phyloP scores from a whole-genome alignment of 2,888 invertebrate species.

The Rotaria socialis region DNA sequence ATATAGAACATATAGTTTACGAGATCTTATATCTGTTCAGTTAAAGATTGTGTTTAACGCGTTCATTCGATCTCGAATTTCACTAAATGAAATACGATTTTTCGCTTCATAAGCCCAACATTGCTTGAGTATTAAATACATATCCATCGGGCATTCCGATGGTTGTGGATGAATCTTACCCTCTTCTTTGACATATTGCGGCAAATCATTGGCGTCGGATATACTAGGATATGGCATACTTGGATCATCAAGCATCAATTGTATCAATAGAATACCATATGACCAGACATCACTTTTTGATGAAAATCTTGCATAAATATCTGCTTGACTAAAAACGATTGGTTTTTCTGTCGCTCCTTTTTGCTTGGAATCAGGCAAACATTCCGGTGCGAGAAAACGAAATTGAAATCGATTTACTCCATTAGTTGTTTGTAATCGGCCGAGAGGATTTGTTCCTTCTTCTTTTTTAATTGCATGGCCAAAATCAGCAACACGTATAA shows the following conservation, averaged over 20 bases:
- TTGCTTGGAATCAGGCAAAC: background rate
- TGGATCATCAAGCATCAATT: background rate
- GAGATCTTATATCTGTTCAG: too few species aligned
- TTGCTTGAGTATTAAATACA: background rate
- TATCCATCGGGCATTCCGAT: background rate
- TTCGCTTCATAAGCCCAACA: constrained; percentile 13
- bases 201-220: background rate
- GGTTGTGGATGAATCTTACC: background rate
- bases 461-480: background rate
- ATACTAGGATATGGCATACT: background rate
- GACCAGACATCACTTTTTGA: constrained; percentile 43
- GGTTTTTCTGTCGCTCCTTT: background rate
- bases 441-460: background rate
- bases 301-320: background rate
- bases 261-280: constrained; percentile 38
- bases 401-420: background rate
- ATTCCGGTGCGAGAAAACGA: constrained; percentile 8
- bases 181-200: background rate
- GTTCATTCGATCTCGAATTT: background rate
- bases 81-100: background rate
- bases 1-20: too few species aligned
- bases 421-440: background rate
- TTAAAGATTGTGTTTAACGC: too few species aligned
- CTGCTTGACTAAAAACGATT: background rate
- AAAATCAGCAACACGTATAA: background rate